Conservation (phyloP, 2,888 invertebrate species). For the Tipula lateralis region DNA sequence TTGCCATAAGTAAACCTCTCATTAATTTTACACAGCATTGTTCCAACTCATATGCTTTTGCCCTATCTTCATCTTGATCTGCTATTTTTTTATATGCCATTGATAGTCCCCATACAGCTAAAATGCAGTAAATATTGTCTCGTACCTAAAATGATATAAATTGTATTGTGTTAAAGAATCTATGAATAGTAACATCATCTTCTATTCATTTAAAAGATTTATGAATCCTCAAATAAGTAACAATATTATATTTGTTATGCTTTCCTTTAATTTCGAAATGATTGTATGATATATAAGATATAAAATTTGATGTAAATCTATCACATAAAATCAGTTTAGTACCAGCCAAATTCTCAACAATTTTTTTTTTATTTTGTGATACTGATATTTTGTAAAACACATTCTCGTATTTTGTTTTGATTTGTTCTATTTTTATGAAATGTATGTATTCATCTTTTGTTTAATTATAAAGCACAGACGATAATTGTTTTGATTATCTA, state of each 20-base stretch:
- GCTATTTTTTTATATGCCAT: slow-evolving; percentile 99
- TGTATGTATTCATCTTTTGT: background rate
- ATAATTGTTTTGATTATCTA: slow-evolving; percentile 5
- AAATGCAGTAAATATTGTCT: slow-evolving; percentile 94
- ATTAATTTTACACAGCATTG: slow-evolving; percentile 86
- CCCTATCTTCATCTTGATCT: slow-evolving; percentile 96
- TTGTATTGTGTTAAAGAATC: background rate
- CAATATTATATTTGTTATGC: background rate
- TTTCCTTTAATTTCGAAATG: too few relatives aligned
- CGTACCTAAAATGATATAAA: slow-evolving; percentile 55
- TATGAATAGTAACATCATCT: too few relatives aligned
- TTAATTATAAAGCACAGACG: background rate
- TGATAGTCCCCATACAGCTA: slow-evolving; percentile 96
- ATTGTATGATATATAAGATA: background rate
- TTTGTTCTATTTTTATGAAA: background rate
- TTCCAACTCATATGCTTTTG: slow-evolving; percentile 95
- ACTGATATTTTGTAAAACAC: background rate
- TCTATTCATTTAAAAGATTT: too few relatives aligned
- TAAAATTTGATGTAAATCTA: background rate
- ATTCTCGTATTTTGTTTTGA: background rate
- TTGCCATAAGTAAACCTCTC: slow-evolving; percentile 90
- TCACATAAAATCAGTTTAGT: background rate
- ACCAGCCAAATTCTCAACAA: background rate
- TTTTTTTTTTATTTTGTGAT: background rate
- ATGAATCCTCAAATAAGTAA: too few relatives aligned